A percentile compares a stretch with the other conserved stretches of the same genome.
Evolutionary conservation across 2,113 vertebrate genomes (phyloP).

Genomic region (Epinephelus cyanopodus): DNA sequence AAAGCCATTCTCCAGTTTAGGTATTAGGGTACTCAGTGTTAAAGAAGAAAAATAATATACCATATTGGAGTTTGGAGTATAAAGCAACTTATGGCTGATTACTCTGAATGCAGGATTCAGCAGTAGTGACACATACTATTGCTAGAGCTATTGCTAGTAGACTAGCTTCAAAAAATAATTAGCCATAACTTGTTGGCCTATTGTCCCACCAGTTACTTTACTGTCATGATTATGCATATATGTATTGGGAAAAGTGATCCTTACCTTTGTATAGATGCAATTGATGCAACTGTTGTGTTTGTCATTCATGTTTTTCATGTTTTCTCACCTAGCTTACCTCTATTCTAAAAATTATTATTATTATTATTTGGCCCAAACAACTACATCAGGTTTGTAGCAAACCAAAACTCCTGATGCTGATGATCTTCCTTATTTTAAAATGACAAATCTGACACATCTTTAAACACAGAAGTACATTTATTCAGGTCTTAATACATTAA

Average conservation of each 20-base stretch:
- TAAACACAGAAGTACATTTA: slow-evolving; percentile 84
- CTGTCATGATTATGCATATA: not conserved
- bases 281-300: not conserved
- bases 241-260: not conserved
- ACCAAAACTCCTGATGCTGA: not conserved
- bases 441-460: slow-evolving; percentile 35
- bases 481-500: slow-evolving; percentile 88
- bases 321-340: not conserved
- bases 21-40: not conserved
- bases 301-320: not conserved
- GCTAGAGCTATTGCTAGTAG: not conserved
- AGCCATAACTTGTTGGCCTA: not conserved
- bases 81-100: not conserved
- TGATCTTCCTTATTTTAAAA: slow-evolving; percentile 2
- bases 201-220: not conserved
- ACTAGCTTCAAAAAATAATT: not conserved
- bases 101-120: not conserved
- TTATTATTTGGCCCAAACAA: too few relatives aligned
- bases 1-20: not conserved
- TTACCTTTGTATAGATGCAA: not conserved
- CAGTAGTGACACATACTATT: not conserved
- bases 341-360: too few relatives aligned
- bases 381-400: not conserved
- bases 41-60: not conserved
- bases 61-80: not conserved